Percentiles rank a stretch among this genome's conserved stretches.
These are phyloP conservation scores for Apostichopus californicus DNA, from an alignment of 35 echinoderm and acorn worm genomes.

Conservation along the genomic window DNA sequence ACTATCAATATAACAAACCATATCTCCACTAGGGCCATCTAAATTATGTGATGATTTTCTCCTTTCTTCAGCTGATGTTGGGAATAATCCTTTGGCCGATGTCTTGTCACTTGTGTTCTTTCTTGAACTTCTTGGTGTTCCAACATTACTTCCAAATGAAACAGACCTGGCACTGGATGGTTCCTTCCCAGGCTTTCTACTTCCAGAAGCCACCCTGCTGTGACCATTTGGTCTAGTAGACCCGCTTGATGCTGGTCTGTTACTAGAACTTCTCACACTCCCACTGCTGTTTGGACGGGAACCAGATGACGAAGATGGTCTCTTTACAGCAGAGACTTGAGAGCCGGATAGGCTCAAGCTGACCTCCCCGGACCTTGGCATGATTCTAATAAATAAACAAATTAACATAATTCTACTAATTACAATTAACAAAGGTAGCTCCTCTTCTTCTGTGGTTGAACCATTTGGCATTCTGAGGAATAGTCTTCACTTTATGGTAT, in stretches of 20 bases:
- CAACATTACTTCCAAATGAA: slow-evolving; percentile 22
- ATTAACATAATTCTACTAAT: not conserved
- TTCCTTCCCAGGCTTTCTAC: slow-evolving; percentile 30
- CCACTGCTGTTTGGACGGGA: not conserved
- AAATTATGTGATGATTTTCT: not conserved
- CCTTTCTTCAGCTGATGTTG: not conserved
- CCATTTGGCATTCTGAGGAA: too few relatives aligned
- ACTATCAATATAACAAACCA: not conserved
- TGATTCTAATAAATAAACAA: not conserved
- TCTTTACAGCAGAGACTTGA: slow-evolving; percentile 77
- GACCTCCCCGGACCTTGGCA: slow-evolving; percentile 51
- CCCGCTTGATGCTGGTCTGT: slow-evolving; percentile 32
- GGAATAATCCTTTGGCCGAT: not conserved
- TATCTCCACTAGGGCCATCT: slow-evolving; percentile 31
- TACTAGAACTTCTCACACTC: not conserved
- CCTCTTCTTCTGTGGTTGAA: too few relatives aligned
- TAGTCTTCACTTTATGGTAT: too few relatives aligned
- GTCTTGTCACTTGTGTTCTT: not conserved
- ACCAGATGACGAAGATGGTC: slow-evolving; percentile 62
- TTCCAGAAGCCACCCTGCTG: not conserved
- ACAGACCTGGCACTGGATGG: slow-evolving; percentile 32
- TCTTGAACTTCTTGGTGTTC: slow-evolving; percentile 52
- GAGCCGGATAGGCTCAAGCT: slow-evolving; percentile 89
- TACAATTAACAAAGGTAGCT: too few relatives aligned
- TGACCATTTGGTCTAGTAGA: slow-evolving; percentile 50